Evolutionary conservation across 2,113 vertebrate genomes (phyloP), one percentile per base, ranked within the genome.

Genomic region (Alectura lathami): DNA sequence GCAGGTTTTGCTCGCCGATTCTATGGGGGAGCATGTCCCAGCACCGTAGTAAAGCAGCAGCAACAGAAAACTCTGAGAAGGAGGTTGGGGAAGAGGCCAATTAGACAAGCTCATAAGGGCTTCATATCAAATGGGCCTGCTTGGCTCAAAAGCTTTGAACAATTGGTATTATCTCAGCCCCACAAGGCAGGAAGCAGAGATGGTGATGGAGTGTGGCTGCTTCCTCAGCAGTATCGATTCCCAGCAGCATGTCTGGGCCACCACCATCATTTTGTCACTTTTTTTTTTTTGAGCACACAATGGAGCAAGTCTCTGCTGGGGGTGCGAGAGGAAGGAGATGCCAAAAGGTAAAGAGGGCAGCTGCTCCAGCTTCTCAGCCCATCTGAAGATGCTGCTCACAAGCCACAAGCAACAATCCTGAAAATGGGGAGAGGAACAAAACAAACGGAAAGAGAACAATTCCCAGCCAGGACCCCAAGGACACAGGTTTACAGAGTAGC

Each of bases 301-400:
- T 3, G 14, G 45, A 17, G 11, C 1, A 1, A 86, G 50, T 27
- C 8, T 27, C 17, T 0, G 0, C 11, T 2, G 4, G 36, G 29
- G 6, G 21, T 24, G 29, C 2, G 3, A 83, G 20, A 42, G 45
- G 69, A 68, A 29, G 18, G 54, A 32, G 10, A 30, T 3, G 2
- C 22, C 59, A 30, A 62, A 54, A 85, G 12, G 40, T 1, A 0
- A 66, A 81, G 45, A 64, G 27, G 3, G 68, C 0, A 4, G 23
- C 24, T 0, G 1, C 53, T 75, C 63, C 0, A 0, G 45, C 54
- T 50, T 23, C 53, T 72, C 1, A 0, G 11, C 45, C 21, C 4
- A 11, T 73, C 32, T 18, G 26, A 68, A 74, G 54, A 42, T 1
- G 2, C 22, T 50, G 42, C 38, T 90, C 32, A 27, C 16, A 9